phyloP scores from a whole-genome alignment of 2,113 vertebrate genomes.

The Origma solitaria region DNA sequence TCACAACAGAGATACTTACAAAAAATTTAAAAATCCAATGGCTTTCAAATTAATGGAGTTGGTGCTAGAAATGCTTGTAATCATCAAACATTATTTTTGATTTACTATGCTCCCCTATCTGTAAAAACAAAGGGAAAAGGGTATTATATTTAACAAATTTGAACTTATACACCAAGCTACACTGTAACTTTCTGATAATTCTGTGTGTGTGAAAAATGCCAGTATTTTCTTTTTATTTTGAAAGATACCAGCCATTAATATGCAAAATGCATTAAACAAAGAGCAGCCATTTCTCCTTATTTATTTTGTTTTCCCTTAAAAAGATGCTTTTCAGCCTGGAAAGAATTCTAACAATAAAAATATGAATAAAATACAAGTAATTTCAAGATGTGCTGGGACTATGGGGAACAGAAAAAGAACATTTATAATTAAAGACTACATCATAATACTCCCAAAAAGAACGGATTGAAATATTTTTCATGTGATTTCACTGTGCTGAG shows the following conservation, averaged over 20 bases:
- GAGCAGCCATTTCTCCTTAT: not conserved
- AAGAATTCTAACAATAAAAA: constrained; percentile 6
- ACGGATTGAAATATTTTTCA: not conserved
- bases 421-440: constrained; percentile 13
- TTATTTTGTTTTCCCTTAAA: constrained; percentile 23
- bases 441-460: not conserved
- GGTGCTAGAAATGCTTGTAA: not conserved
- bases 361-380: constrained; percentile 4
- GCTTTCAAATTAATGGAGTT: not conserved
- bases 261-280: not conserved
- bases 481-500: not conserved
- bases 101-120: not conserved
- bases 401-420: not conserved
- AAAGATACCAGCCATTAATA: not conserved
- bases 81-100: not conserved
- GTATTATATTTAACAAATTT: not conserved
- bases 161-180: not conserved
- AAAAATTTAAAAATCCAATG: not conserved
- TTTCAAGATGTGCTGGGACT: not conserved
- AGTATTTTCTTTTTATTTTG: constrained; percentile 19
- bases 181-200: not conserved
- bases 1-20: not conserved
- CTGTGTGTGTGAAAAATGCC: not conserved
- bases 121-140: not conserved
- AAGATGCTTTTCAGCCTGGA: not conserved